Evolutionary conservation across 2,113 vertebrate species (phyloP).

Genomic region (Apteryx owenii): DNA sequence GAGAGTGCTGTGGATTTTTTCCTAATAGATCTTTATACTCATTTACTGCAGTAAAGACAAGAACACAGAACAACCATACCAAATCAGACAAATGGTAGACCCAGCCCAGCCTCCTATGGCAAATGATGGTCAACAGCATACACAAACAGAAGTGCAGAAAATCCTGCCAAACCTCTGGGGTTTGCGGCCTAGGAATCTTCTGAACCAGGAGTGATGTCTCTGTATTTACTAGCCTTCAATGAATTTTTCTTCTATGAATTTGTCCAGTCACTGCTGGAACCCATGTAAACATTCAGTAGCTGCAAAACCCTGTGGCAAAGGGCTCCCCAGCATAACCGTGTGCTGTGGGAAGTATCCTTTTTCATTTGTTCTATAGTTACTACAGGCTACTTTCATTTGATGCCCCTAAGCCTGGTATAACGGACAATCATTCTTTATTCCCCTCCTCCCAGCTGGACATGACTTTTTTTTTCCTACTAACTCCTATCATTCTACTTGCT

Average conservation of each 20-base stretch:
- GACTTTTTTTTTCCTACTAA: not conserved
- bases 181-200: not conserved
- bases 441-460: not conserved
- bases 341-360: not conserved
- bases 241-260: not conserved
- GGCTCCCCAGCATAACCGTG: not conserved
- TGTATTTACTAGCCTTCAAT: not conserved
- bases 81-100: not conserved
- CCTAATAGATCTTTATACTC: not conserved
- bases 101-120: not conserved
- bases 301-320: not conserved
- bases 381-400: not conserved
- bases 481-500: not conserved
- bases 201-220: not conserved
- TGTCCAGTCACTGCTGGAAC: not conserved
- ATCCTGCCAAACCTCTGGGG: not conserved
- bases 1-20: not conserved
- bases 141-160: not conserved
- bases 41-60: not conserved
- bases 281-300: not conserved
- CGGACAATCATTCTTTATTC: not conserved
- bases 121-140: not conserved
- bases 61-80: not conserved
- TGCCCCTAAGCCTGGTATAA: not conserved
- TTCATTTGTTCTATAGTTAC: not conserved